phyloP scores from a whole-genome alignment of 2,888 invertebrate genomes.

The Scaptomyza cyrtandrae region DNA sequence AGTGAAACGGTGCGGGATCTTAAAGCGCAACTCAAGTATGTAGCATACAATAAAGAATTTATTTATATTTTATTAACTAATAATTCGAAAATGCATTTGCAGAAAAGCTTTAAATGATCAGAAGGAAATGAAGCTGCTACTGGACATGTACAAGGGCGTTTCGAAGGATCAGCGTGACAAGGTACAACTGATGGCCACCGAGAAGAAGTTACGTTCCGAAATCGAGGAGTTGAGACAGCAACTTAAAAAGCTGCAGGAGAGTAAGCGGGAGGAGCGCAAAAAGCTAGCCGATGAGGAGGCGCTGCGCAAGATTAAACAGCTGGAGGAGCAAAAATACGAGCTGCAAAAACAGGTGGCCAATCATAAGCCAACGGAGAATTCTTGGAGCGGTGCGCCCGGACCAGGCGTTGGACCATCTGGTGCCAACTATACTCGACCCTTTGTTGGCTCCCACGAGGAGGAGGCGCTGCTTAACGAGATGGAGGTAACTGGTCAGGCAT shows the following conservation, averaged over 20 bases:
- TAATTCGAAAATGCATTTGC: constrained; percentile 39
- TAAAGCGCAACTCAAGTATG: constrained; percentile 95
- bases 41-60: background rate
- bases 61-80: background rate
- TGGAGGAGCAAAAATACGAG: constrained; percentile 97
- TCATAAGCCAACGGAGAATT: constrained; percentile 88
- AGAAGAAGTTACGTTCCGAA: constrained; percentile 95
- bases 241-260: constrained; percentile 95
- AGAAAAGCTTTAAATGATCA: constrained; percentile 97
- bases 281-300: constrained; percentile 98
- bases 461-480: constrained; percentile 98
- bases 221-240: constrained; percentile 94
- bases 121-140: constrained; percentile 95
- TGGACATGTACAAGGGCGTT: constrained; percentile 99
- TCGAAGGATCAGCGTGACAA: constrained; percentile 98
- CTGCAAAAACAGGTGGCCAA: constrained; percentile 95
- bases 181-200: constrained; percentile 97
- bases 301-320: constrained; percentile 94
- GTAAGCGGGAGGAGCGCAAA: constrained; percentile 94
- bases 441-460: constrained; percentile 93
- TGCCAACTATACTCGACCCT: constrained; percentile 87
- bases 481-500: constrained; percentile 99
- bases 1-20: constrained; percentile 88
- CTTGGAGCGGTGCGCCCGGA: constrained; percentile 71
- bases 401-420: constrained; percentile 61